Evolutionary conservation across 2,888 invertebrate species (phyloP), one percentile per base, ranked within the genome.

Genomic region (Aspidiotus rigidus): DNA sequence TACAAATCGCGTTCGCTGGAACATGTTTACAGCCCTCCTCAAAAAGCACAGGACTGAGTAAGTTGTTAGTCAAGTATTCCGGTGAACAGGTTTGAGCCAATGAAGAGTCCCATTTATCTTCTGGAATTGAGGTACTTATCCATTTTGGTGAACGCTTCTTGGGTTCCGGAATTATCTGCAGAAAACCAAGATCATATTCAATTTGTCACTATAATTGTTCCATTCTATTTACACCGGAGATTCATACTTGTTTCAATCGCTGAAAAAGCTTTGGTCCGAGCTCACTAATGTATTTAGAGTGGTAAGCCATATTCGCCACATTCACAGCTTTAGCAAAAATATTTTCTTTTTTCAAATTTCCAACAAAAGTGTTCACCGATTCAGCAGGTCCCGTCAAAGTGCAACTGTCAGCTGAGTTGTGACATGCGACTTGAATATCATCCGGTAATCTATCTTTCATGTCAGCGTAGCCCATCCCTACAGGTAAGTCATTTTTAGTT

Each of bases 281-380:
- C 40, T 84, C 81, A 5, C 84, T 81, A 74, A 95, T 91, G 74
- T 91, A 92, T 69, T 85, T 83, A 71, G 92, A 92, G 76, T 95
- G 95, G 76, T 93, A 95, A 0, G 95, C 91, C 73, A 93, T 90
- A 75, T 91, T 90, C 66, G 90, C 86, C 75, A 90, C 90, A 39
- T 89, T 86, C 0, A 95, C 92, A 74, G 89, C 86, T 72, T 86
- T 85, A 0, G 91, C 91, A 75, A 92, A 92, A 60, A 90, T 82
- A 0, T 86, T 88, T 73, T 90, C 84, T 0, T 82, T 81, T 71
- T 77, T 76, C 16, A 91, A 77, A 72, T 85, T 79, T 1, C 81
- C 81, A 0, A 90, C 85, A 75, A 90, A 89, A 56, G 75, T 77
- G 73, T 82, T 80, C 76, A 91, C 84, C 10, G 80, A 80, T 42